Percentiles rank a stretch among this genome's conserved stretches.
Evolutionary conservation across 2,113 vertebrate genomes (phyloP).

Genomic region (Larimichthys crocea): DNA sequence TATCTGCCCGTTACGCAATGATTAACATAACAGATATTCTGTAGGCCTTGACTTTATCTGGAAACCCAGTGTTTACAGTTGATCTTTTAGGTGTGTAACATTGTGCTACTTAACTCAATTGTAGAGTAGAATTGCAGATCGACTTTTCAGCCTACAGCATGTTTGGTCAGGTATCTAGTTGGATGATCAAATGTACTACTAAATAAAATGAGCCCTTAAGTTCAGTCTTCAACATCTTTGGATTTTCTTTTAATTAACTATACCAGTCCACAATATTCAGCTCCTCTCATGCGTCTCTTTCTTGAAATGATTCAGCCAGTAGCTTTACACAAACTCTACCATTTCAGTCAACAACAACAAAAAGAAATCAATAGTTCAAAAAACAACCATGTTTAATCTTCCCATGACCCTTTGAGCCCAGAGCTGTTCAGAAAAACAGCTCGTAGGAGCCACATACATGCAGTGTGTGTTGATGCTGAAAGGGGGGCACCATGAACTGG

Average conservation of each 20-base stretch:
- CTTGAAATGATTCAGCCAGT: background rate
- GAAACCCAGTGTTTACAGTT: background rate
- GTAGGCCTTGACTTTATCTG: background rate
- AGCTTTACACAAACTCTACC: background rate
- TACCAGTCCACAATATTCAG: background rate
- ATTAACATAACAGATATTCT: background rate
- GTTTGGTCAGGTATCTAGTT: background rate
- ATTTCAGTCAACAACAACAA: conserved; percentile 30
- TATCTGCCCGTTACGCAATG: background rate
- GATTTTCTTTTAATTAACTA: conserved; percentile 5
- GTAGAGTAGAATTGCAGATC: background rate
- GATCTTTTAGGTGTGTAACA: background rate
- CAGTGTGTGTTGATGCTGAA: conserved; percentile 44
- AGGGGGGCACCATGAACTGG: conserved; percentile 31
- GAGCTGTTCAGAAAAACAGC: conserved; percentile 35
- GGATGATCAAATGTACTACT: background rate
- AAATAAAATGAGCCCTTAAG: background rate
- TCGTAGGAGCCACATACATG: conserved; percentile 39
- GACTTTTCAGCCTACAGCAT: background rate
- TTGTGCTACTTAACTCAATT: background rate
- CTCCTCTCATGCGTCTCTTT: background rate
- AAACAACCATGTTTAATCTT: conserved; percentile 67
- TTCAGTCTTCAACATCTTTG: background rate
- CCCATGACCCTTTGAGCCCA: conserved; percentile 67
- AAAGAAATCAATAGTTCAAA: conserved; percentile 33